Percentiles rank a stretch among this genome's conserved stretches.
Evolutionary conservation across 2,113 vertebrate species (phyloP).

Genomic region (Brachirus orientalis): DNA sequence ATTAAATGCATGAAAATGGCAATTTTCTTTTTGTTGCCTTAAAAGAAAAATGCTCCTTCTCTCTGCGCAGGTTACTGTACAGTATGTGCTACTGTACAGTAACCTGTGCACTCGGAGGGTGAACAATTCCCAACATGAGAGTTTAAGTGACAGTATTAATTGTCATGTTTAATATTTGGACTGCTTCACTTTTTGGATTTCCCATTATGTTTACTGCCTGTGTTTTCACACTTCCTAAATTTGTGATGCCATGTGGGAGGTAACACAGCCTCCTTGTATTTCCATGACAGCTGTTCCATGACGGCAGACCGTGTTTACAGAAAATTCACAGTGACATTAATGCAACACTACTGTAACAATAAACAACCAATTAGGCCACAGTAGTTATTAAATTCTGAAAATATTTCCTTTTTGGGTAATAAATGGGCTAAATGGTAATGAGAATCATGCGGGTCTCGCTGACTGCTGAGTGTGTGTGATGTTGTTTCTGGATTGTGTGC

Average conservation of each 20-base stretch:
- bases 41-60: not conserved
- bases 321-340: conserved; percentile 16
- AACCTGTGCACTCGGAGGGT: not conserved
- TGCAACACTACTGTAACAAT: conserved; percentile 5
- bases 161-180: conserved; percentile 18
- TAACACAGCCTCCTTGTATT: conserved; percentile 11
- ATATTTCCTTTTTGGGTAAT: not conserved
- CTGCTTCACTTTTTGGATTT: conserved; percentile 15
- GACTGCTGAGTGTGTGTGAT: conserved; percentile 7
- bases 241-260: conserved; percentile 24
- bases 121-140: not conserved
- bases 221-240: conserved; percentile 34
- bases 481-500: conserved; percentile 13
- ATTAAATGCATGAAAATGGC: no score
- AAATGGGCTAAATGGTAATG: conserved; percentile 10
- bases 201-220: conserved; percentile 21
- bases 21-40: no score
- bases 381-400: not conserved
- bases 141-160: conserved; percentile 13
- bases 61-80: no score
- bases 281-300: conserved; percentile 2
- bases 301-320: conserved; percentile 15
- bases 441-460: conserved; percentile 20
- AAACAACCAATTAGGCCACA: not conserved
- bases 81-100: not conserved